Base-by-base conservation (phyloP, 2,113 vertebrate species). In the Synodontis membranacea region DNA sequence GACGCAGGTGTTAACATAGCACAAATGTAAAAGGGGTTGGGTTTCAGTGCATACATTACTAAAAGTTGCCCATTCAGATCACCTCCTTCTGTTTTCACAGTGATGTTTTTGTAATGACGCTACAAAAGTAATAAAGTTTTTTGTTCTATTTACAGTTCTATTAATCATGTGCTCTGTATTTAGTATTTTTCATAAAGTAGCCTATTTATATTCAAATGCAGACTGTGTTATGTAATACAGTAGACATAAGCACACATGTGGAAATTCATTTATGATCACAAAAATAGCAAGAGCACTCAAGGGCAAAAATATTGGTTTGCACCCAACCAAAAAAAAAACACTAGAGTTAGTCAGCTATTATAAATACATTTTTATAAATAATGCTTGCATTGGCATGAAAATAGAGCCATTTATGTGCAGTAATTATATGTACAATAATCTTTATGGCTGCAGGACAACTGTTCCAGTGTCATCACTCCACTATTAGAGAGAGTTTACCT, bases 401-500 rank as follows among this genome's bases (percentile, higher is more conserved):
- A 81, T 44, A 42, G 37, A 37, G 19, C 6, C 11, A 42, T 58
- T 34, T 50, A 39, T 72, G 23, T 84, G n/a, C 14, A 84, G 10
- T 84, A 44, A 72, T 54, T 68, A 23, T 83, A 52, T 70, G 46
- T 78, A 31, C 21, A 70, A 52, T 56, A 54, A 54, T 84, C 23
- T 72, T 84, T 50, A 39, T 54, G 28, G 15, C 70, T 60, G 10
- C 83, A 84, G 83, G 83, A 25, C n/a, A n/a, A n/a, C n/a, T n/a
- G n/a, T n/a, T n/a, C n/a, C n/a, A n/a, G n/a, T n/a, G n/a, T n/a
- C n/a, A n/a, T n/a, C n/a, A n/a, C n/a, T n/a, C n/a, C n/a, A n/a
- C n/a, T n/a, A n/a, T n/a, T n/a, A n/a, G n/a, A n/a, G n/a, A n/a
- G n/a, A n/a, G n/a, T n/a, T n/a, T n/a, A n/a, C n/a, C n/a, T n/a